Evolutionary conservation across 1,140 invertebrate species (phyloP).

Genomic region (Ylistrum balloti): DNA sequence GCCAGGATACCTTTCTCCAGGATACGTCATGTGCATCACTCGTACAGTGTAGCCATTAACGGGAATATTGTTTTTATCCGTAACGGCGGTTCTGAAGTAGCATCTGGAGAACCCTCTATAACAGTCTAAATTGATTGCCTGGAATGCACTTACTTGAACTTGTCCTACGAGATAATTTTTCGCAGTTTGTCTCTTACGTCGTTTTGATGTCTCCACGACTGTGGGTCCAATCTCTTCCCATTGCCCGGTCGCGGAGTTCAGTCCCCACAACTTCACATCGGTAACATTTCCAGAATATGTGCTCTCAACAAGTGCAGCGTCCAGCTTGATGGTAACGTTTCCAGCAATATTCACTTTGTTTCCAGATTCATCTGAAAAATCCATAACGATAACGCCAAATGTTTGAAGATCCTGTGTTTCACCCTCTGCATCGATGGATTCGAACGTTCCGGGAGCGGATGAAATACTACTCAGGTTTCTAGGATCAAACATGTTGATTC

Average conservation of each 20-base stretch:
- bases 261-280: background rate
- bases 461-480: background rate
- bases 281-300: background rate
- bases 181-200: background rate
- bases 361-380: background rate
- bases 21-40: background rate
- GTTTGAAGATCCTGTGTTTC: slow-evolving; percentile 20
- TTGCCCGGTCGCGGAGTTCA: background rate
- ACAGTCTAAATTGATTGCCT: background rate
- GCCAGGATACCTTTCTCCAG: background rate
- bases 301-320: background rate
- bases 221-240: background rate
- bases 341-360: background rate
- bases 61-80: background rate
- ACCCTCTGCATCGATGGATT: background rate
- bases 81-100: background rate
- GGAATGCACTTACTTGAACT: background rate
- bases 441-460: background rate
- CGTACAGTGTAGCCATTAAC: background rate
- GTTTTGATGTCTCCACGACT: background rate
- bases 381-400: background rate
- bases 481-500: background rate
- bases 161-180: background rate
- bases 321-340: background rate
- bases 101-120: background rate